These are phyloP conservation scores for Aphrophora alni DNA, from an alignment of 2,888 invertebrate species.

Conservation along the genomic window DNA sequence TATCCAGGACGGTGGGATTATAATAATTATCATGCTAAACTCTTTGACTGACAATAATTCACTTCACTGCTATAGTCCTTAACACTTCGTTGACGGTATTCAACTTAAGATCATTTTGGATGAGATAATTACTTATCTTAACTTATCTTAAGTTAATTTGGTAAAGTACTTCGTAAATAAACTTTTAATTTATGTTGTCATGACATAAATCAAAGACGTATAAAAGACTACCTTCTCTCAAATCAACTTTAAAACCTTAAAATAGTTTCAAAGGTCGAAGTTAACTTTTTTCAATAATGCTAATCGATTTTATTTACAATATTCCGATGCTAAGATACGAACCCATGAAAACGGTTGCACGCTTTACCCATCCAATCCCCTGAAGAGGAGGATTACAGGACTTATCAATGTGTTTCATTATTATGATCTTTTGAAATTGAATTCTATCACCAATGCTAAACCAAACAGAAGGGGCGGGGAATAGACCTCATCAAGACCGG, in stretches of 20 bases:
- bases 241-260: neutral
- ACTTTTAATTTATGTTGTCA: too few species aligned
- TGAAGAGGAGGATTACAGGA: neutral
- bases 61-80: too few species aligned
- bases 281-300: neutral
- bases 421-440: conserved; percentile 6
- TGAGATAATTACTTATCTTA: too few species aligned
- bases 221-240: too few species aligned
- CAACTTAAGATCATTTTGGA: too few species aligned
- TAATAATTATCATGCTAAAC: too few species aligned
- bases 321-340: neutral
- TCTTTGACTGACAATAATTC: too few species aligned
- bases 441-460: neutral
- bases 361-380: neutral
- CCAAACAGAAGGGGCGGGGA: neutral
- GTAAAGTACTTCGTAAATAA: too few species aligned
- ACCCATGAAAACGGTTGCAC: neutral
- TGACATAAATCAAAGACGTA: too few species aligned
- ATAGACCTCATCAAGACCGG: neutral
- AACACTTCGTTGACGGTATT: too few species aligned
- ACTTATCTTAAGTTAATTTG: too few species aligned
- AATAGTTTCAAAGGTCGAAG: neutral
- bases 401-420: conserved; percentile 2
- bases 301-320: neutral
- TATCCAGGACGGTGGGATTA: too few species aligned